These are phyloP conservation scores for Xestia sexstrigata DNA, from an alignment of 2,888 invertebrate species.

Conservation along the genomic window DNA sequence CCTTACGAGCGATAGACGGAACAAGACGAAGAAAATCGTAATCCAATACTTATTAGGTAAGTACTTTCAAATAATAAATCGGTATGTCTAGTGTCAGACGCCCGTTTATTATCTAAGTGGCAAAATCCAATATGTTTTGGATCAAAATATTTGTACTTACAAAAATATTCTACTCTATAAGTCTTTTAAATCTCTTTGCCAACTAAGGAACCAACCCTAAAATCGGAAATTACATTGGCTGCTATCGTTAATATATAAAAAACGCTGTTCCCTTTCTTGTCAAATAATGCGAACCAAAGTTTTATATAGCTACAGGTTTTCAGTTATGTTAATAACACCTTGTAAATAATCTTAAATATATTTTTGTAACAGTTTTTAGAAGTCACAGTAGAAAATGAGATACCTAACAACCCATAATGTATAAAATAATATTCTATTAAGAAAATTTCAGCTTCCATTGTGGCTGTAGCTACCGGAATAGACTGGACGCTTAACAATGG, in stretches of 20 bases:
- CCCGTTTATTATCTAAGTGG: too few species aligned
- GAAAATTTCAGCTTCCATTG: constrained; percentile 16
- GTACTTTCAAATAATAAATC: too few species aligned
- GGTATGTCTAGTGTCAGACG: too few species aligned
- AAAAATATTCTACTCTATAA: too few species aligned
- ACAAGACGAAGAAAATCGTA: background rate
- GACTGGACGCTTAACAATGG: constrained; percentile 30
- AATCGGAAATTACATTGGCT: too few species aligned
- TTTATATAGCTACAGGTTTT: background rate
- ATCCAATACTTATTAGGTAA: background rate
- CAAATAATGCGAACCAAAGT: background rate
- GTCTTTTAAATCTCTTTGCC: background rate
- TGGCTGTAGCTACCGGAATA: constrained; percentile 15
- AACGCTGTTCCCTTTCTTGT: too few species aligned
- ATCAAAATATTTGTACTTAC: too few species aligned
- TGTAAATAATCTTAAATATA: too few species aligned
- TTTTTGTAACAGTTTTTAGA: background rate
- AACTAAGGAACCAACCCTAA: background rate
- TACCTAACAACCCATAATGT: background rate
- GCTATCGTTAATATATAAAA: too few species aligned
- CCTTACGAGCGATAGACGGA: too few species aligned
- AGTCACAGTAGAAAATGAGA: background rate
- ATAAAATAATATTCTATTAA: constrained; percentile 15
- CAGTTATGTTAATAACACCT: too few species aligned
- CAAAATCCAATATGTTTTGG: too few species aligned